A percentile compares a stretch with the other conserved stretches of the same genome.
phyloP scores from a whole-genome alignment of 2,797 vertebrate species.

The Acrossocheilus fasciatus region DNA sequence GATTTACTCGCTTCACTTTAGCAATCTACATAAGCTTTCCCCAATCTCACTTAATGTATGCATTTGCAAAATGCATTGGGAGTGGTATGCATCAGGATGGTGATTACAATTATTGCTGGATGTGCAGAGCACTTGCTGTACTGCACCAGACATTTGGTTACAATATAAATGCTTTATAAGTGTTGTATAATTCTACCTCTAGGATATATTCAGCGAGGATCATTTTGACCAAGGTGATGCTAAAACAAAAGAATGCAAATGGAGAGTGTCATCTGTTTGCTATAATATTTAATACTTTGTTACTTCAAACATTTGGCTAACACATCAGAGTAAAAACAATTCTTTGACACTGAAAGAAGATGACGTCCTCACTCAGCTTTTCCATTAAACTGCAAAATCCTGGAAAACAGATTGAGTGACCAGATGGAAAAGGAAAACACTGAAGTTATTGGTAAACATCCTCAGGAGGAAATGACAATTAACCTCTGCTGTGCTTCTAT shows the following conservation, averaged over 20 bases:
- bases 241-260: constrained; percentile 10
- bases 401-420: constrained; percentile 35
- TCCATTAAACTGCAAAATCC: constrained; percentile 24
- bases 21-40: not conserved
- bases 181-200: constrained; percentile 23
- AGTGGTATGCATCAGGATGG: not conserved
- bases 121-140: not conserved
- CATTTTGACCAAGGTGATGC: constrained; percentile 11
- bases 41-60: not conserved
- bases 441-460: constrained; percentile 49
- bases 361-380: constrained; percentile 1
- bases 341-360: constrained; percentile 15
- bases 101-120: not conserved
- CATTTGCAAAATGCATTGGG: not conserved
- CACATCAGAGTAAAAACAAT: constrained; percentile 1
- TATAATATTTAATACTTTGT: constrained; percentile 31
- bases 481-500: constrained; percentile 28
- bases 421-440: constrained; percentile 35
- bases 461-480: constrained; percentile 46
- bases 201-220: constrained; percentile 15
- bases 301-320: constrained; percentile 44
- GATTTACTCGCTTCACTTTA: not conserved
- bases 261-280: constrained; percentile 26
- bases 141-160: constrained; percentile 12
- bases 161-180: constrained; percentile 37